phyloP scores from a whole-genome alignment of 2,888 invertebrate species.

The Teleiodes luculella region DNA sequence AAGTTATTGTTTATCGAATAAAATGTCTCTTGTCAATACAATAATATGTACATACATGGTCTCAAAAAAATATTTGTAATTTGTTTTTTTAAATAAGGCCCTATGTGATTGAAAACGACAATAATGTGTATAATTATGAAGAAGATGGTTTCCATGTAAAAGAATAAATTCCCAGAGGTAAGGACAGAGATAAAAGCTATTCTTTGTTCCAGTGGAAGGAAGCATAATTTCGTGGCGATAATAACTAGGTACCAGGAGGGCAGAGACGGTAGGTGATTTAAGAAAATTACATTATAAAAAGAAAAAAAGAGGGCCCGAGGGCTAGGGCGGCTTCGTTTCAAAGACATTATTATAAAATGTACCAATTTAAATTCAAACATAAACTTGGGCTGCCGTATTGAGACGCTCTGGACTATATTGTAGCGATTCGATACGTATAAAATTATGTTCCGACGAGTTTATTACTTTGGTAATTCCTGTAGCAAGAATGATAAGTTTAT shows the following conservation, averaged over 20 bases:
- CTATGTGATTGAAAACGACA: too few species aligned
- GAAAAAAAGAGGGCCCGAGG: constrained; percentile 52
- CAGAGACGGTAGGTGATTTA: constrained; percentile 62
- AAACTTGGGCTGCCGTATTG: constrained; percentile 48
- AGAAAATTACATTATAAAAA: constrained; percentile 75
- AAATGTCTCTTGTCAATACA: too few species aligned
- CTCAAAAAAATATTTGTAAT: too few species aligned
- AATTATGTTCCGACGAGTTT: constrained; percentile 18
- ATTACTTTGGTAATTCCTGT: not conserved
- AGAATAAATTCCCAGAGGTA: constrained; percentile 15
- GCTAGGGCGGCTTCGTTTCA: constrained; percentile 51
- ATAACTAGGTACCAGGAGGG: constrained; percentile 48
- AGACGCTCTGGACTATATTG: constrained; percentile 33
- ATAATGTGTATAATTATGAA: not conserved
- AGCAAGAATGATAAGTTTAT: not conserved
- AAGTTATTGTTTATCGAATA: too few species aligned
- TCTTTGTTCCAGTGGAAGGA: constrained; percentile 22
- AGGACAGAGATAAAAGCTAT: constrained; percentile 25
- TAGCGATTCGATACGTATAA: constrained; percentile 16
- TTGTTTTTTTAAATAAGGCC: too few species aligned
- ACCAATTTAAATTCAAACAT: constrained; percentile 71
- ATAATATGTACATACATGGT: too few species aligned
- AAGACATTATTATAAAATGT: constrained; percentile 69
- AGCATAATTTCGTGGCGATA: constrained; percentile 41
- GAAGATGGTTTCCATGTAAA: not conserved